Conservation (phyloP, 1,140 invertebrate genomes). For the Drosophila prosaltans region DNA sequence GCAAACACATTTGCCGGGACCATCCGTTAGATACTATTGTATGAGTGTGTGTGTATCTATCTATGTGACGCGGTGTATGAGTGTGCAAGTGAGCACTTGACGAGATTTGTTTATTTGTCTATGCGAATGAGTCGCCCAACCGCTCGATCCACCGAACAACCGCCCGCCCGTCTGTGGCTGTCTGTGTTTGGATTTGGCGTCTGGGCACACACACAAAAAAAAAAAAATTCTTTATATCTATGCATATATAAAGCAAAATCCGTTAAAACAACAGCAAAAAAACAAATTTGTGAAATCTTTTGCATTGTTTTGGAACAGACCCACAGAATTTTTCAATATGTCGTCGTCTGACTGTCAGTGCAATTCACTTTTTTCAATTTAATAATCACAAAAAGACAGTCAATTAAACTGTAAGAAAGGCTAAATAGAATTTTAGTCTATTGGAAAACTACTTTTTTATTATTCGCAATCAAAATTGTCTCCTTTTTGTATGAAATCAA, state of each 20-base stretch:
- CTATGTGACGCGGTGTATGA: constrained; percentile 10
- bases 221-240: constrained; percentile 57
- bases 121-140: constrained; percentile 48
- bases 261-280: constrained; percentile 59
- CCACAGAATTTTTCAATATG: constrained; percentile 57
- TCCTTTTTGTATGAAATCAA: too few species aligned
- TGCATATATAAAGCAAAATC: constrained; percentile 57
- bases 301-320: constrained; percentile 39
- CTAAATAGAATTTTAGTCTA: too few species aligned
- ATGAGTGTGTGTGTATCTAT: constrained; percentile 29
- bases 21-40: constrained; percentile 56
- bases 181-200: constrained; percentile 77
- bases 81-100: constrained; percentile 61
- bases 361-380: constrained; percentile 32
- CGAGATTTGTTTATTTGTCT: constrained; percentile 80
- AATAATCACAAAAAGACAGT: neutral
- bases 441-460: too few species aligned
- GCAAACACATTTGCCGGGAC: constrained; percentile 73
- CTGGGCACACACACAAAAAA: constrained; percentile 56
- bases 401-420: too few species aligned
- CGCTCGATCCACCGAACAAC: too few species aligned
- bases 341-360: constrained; percentile 35
- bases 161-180: constrained; percentile 60
- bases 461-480: too few species aligned
- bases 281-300: constrained; percentile 60